Base-by-base conservation (phyloP, 2,888 invertebrate genomes). In the Chrysodeixis includens region DNA sequence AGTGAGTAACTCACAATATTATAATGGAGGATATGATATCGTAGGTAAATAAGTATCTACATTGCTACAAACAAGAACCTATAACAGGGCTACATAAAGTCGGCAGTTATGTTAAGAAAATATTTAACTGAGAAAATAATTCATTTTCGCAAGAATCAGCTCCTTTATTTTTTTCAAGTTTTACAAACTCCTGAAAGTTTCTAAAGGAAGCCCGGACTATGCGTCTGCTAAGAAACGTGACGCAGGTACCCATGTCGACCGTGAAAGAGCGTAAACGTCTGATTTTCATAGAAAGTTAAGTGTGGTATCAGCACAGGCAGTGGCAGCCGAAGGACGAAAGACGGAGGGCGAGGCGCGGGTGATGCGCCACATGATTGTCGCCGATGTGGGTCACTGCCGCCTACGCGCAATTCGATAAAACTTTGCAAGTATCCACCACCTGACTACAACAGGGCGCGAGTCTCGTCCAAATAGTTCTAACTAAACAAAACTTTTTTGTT, bases 371-470 rank as follows among this genome's bases (percentile, higher is more conserved):
- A 85, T 84, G 86, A 84, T 88, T 86, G 83, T 83, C 85, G 79
- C 78, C 88, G 86, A 94, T 93, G 88, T 93, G 92, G 94, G 94
- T 94, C 94, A 94, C 90, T 91, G 90, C 88, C 93, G 92, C 90
- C 92, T 89, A 93, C 92, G 91, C 92, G 93, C 90, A 88, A 93
- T 91, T 91, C 92, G 90, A 94, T 93, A 92, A 91, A 93, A 94
- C 92, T 90, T 92, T 88, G 86, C 88, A 88, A 92, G 83, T 89
- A 88, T 86, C 82, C 73, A 76, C 83, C 75, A 85, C 82, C 81
- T 86, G 74, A 76, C 71, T 73, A 62, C 79, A 76, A 83, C 74
- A 77, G 74, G 77, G 78, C 75, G 73, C 74, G 69, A 70, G 65
- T 56, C 51, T 61, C 35, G 46, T 49, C 18, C 12, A 60, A 20